phyloP scores from a whole-genome alignment of 2,888 invertebrate genomes.

The Nowickia ferox region DNA sequence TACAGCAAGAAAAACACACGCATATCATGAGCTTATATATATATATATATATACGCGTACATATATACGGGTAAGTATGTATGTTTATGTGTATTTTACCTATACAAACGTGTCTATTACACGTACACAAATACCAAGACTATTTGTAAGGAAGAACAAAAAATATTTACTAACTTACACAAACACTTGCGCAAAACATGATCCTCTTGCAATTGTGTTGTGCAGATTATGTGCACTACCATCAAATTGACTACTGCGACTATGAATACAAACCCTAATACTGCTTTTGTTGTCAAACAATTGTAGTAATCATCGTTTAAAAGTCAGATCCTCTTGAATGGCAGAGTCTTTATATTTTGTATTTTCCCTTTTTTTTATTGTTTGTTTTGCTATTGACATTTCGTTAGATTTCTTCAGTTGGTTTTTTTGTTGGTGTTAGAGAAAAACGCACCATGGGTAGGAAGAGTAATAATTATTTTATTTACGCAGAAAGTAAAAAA shows the following conservation, averaged over 20 bases:
- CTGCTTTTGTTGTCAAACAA: constrained; percentile 67
- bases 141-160: constrained; percentile 8
- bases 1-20: constrained; percentile 13
- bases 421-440: background rate
- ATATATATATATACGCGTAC: no score
- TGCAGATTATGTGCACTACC: constrained; percentile 9
- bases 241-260: constrained; percentile 14
- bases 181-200: constrained; percentile 22
- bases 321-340: constrained; percentile 53
- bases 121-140: constrained; percentile 24
- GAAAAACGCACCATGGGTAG: constrained; percentile 4
- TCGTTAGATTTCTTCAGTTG: constrained; percentile 1
- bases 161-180: constrained; percentile 6
- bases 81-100: no score
- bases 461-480: background rate
- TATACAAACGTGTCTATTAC: constrained; percentile 21
- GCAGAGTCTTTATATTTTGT: constrained; percentile 22
- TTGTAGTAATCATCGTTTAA: constrained; percentile 65
- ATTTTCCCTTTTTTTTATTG: background rate
- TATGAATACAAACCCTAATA: constrained; percentile 38
- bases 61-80: no score
- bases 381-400: constrained; percentile 48
- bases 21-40: constrained; percentile 2
- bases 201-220: constrained; percentile 33
- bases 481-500: no score